These are phyloP conservation scores for Himalopsyche kuldschensis DNA, from an alignment of 2,888 invertebrate species.

Conservation along the genomic window DNA sequence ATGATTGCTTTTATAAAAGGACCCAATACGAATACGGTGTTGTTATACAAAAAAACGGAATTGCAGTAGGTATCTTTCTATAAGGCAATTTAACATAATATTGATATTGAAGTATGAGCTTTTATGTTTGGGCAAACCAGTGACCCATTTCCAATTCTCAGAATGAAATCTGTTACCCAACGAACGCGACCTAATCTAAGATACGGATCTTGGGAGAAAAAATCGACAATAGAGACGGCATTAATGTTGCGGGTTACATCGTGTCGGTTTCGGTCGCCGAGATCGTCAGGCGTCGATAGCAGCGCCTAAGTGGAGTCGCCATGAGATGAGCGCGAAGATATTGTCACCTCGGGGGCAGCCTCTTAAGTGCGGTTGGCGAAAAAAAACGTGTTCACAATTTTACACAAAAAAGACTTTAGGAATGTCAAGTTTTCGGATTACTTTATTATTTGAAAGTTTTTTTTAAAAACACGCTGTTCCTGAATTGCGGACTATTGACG, in stretches of 20 bases:
- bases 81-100: too few species aligned
- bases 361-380: background rate
- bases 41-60: too few species aligned
- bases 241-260: background rate
- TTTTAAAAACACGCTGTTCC: too few species aligned
- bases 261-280: background rate
- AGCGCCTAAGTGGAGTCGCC: background rate
- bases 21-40: too few species aligned
- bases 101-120: too few species aligned
- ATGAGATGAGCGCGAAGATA: background rate
- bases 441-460: background rate
- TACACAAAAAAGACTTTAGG: background rate
- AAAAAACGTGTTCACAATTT: background rate
- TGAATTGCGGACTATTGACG: too few species aligned
- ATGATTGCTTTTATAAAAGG: too few species aligned
- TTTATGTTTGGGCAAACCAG: too few species aligned
- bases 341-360: background rate
- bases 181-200: background rate
- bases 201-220: background rate
- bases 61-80: too few species aligned
- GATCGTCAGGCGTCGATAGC: background rate
- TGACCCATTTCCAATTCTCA: background rate
- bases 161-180: background rate
- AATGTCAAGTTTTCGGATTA: background rate
- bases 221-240: background rate